Evolutionary conservation across 2,888 invertebrate genomes (phyloP).

Genomic region (Cheilosia soror): DNA sequence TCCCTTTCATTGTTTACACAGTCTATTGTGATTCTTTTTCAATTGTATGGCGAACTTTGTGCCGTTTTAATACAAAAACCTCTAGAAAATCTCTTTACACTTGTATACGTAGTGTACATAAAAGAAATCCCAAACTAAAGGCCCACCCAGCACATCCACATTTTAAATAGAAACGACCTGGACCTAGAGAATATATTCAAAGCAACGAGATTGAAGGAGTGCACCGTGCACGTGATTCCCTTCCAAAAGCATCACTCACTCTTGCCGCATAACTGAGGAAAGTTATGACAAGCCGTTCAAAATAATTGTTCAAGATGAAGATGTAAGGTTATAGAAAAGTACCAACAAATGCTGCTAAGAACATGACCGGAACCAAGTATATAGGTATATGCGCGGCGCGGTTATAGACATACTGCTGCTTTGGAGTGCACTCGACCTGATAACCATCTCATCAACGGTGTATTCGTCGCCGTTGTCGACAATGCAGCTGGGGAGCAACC

Average conservation of each 20-base stretch:
- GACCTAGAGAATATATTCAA: conserved; percentile 50
- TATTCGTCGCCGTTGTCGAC: conserved; percentile 25
- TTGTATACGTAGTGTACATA: neutral
- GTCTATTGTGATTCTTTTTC: conserved; percentile 11
- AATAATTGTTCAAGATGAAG: conserved; percentile 71
- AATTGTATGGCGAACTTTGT: neutral
- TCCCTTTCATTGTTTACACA: conserved; percentile 33
- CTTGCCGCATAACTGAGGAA: conserved; percentile 47
- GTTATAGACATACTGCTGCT: conserved; percentile 52
- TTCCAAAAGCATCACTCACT: conserved; percentile 61
- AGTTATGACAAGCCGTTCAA: conserved; percentile 69
- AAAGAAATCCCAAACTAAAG: neutral
- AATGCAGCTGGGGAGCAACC: conserved; percentile 62
- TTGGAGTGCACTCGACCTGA: conserved; percentile 68
- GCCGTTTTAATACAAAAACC: neutral
- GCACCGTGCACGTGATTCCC: conserved; percentile 19
- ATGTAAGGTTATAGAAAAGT: conserved; percentile 49
- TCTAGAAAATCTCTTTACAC: neutral
- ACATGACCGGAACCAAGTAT: conserved; percentile 69
- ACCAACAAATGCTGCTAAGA: conserved; percentile 23
- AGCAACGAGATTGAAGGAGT: conserved; percentile 40
- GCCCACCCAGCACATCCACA: conserved; percentile 25
- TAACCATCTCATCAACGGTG: conserved; percentile 62
- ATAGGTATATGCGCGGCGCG: conserved; percentile 5
- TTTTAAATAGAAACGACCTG: conserved; percentile 58